These are phyloP conservation scores for Drosophila paranaensis DNA, from an alignment of 2,888 invertebrate genomes.

Conservation along the genomic window DNA sequence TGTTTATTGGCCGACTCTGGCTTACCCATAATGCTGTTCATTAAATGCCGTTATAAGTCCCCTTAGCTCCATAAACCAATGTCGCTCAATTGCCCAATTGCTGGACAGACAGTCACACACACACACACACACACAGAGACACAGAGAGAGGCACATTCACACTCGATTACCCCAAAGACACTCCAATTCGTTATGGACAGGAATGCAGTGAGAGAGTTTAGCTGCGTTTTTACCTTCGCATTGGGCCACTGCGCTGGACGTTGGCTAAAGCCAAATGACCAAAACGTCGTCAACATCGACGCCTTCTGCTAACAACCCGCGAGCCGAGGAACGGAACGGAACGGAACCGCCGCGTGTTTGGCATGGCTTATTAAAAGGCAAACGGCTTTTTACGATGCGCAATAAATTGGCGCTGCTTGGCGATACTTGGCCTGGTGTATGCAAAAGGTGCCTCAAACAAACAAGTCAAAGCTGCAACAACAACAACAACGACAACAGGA, in stretches of 20 bases:
- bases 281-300: constrained; percentile 62
- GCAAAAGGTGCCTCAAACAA: constrained; percentile 60
- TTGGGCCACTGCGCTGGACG: constrained; percentile 10
- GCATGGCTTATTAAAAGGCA: constrained; percentile 81
- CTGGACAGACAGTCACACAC: constrained; percentile 22
- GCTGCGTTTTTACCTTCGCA: constrained; percentile 10
- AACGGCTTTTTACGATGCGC: constrained; percentile 78
- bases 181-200: constrained; percentile 54
- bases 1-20: constrained; percentile 24
- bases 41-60: constrained; percentile 31
- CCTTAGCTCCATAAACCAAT: constrained; percentile 46
- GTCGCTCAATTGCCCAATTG: constrained; percentile 68
- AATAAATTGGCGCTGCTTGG: constrained; percentile 70
- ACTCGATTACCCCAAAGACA: constrained; percentile 36
- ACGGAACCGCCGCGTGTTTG: constrained; percentile 65
- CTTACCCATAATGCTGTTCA: constrained; percentile 19
- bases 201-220: constrained; percentile 51
- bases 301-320: constrained; percentile 62
- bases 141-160: constrained; percentile 19
- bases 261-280: constrained; percentile 40
- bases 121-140: neutral
- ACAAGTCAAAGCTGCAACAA: constrained; percentile 47
- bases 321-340: constrained; percentile 6
- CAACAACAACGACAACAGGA: constrained; percentile 20
- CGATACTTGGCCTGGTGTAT: constrained; percentile 40